Evolutionary conservation across 2,888 invertebrate species (phyloP).

Genomic region (Ctenicera cuprea): DNA sequence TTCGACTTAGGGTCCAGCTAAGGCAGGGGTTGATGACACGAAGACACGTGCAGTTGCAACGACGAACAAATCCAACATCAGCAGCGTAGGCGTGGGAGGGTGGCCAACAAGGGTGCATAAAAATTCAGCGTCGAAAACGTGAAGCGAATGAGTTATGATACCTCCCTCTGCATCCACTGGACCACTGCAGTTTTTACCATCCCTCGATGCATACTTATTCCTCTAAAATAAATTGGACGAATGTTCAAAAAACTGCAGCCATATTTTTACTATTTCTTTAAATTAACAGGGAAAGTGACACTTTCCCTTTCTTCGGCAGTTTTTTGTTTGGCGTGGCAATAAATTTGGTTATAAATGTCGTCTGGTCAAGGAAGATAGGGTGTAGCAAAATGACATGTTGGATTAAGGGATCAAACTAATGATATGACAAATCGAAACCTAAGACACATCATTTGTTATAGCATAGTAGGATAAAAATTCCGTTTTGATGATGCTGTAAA

Average conservation of each 20-base stretch:
- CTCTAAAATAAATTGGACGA: constrained; percentile 29
- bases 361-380: constrained; percentile 53
- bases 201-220: constrained; percentile 5
- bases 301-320: constrained; percentile 24
- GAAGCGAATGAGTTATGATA: constrained; percentile 53
- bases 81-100: constrained; percentile 33
- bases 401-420: constrained; percentile 54
- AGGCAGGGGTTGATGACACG: constrained; percentile 57
- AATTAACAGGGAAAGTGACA: constrained; percentile 26
- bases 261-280: constrained; percentile 35
- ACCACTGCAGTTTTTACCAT: constrained; percentile 45
- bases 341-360: constrained; percentile 51
- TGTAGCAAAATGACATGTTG: constrained; percentile 44
- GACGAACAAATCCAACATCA: constrained; percentile 47
- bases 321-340: constrained; percentile 46
- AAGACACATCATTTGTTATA: constrained; percentile 47
- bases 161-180: constrained; percentile 43
- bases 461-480: constrained; percentile 24
- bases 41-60: constrained; percentile 46
- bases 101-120: constrained; percentile 52
- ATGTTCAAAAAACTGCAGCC: constrained; percentile 29
- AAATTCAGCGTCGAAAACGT: constrained; percentile 52
- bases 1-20: constrained; percentile 54
- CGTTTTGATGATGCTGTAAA: constrained; percentile 19
- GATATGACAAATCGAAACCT: constrained; percentile 53